Conservation (phyloP, 2,113 vertebrate genomes). For the Macroglossus sobrinus region DNA sequence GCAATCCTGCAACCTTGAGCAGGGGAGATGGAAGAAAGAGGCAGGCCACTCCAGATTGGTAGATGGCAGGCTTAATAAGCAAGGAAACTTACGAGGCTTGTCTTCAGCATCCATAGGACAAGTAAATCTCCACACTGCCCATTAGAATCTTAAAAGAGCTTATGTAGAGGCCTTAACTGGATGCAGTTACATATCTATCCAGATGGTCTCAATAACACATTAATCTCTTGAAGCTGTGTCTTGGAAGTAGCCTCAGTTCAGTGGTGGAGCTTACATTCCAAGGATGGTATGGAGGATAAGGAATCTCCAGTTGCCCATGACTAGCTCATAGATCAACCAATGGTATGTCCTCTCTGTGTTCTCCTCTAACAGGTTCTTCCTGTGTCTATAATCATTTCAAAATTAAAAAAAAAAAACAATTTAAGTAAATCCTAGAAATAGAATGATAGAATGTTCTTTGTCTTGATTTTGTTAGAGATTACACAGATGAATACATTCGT, state of each 20-base stretch:
- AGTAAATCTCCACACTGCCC: neutral
- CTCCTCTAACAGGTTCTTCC: neutral
- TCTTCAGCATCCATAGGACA: neutral
- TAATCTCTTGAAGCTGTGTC: neutral
- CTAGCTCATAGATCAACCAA: neutral
- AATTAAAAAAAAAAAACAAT: neutral
- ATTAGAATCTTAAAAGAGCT: neutral
- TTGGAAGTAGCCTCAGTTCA: neutral
- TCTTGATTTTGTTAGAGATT: neutral
- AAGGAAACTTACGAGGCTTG: neutral
- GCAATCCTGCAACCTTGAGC: neutral
- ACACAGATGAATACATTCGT: neutral
- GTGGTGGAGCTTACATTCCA: neutral
- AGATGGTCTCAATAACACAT: neutral
- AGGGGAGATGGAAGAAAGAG: neutral
- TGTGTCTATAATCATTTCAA: neutral
- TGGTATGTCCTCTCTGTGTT: neutral
- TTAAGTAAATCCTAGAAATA: neutral
- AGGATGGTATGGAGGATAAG: too few relatives aligned
- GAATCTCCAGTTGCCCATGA: neutral
- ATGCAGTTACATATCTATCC: too few relatives aligned
- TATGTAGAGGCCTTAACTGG: neutral
- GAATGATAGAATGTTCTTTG: neutral
- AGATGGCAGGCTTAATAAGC: neutral
- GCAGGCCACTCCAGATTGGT: neutral